These are phyloP conservation scores for mouse (Mus musculus) DNA, from an alignment of 2,113 vertebrate genomes.

Conservation along the genomic window GRCm39 chrX:39652501-39653000, in stretches of 20 bases:
- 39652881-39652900: background rate
- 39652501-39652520: background rate
- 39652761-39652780: background rate
- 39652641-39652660: background rate
- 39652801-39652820: background rate
- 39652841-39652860: background rate
- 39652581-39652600: background rate
- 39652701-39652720: background rate
- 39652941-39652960: background rate
- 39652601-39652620: background rate
- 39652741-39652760: background rate
- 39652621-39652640: background rate
- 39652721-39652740: background rate
- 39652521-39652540: background rate
- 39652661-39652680: background rate
- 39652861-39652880: background rate
- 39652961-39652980: background rate
- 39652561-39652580: background rate
- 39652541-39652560: background rate
- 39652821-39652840: background rate
- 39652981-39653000: background rate
- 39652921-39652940: background rate
- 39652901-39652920: background rate
- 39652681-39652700: background rate
- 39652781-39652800: background rate